Evolutionary conservation across 2,888 invertebrate species (phyloP), one percentile per base, ranked within the genome.

Genomic region (Mythimna ferrago): DNA sequence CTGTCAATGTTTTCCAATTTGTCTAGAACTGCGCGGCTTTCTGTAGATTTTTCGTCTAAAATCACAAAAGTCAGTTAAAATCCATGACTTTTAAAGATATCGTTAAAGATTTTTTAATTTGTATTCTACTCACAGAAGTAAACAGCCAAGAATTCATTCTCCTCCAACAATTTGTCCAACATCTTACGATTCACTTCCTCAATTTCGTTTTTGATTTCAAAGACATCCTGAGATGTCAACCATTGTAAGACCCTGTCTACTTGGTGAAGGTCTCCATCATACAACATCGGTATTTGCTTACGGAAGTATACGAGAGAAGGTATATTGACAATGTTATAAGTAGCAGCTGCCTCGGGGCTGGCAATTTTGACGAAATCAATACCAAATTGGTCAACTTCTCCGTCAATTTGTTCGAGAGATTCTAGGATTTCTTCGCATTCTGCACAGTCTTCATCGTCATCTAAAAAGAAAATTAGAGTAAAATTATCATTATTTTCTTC

Each of bases 171-270:
- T 94, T 99, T 99, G 90, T 99, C 99, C 88, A 99, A 96, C 99
- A 99, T 99, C 95, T 99, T 99, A 80, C 98, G 97, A 93, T 99
- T 99, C 11, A 99, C 99, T 92, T 99, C 99, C 93, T 99, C 99
- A 89, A 99, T 99, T 97, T 99, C 99, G 91, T 99, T 99, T 96
- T 99, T 99, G 69, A 99, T 98, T 94, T 99, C 99, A 94, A 99
- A 99, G 69, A 99, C 98, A 91, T 99, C 99, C 90, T 99, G 99
- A 64, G 99, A 99, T 41, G 99, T 99, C 58, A 99, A 94, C 99
- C 99, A 99, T 80, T 98, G 97, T 7, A 99, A 95, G 35, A 99
- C 97, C 91, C 97, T 98, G 67, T 98, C 98, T 54, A 98, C 98
- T 92, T 99, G 99, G 80, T 97, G 98, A 54, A 99, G 94, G 91